These are phyloP conservation scores for Papilio elwesi DNA, from an alignment of 2,888 invertebrate genomes.

Conservation along the genomic window DNA sequence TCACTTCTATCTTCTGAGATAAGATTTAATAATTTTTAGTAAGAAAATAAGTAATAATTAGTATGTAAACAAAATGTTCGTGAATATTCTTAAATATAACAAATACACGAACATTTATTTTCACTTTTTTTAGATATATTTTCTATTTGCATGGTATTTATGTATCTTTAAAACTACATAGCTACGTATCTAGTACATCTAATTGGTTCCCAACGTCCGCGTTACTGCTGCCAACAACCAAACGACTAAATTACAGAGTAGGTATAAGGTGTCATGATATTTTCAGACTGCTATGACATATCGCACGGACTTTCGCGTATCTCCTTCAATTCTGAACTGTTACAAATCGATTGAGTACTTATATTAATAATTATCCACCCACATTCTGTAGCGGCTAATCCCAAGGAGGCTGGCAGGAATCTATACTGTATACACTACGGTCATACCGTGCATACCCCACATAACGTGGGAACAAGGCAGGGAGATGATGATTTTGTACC, in stretches of 20 bases:
- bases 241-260: slow-evolving; percentile 12
- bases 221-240: slow-evolving; percentile 9
- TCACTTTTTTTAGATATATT: neutral
- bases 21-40: too few relatives aligned
- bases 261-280: neutral
- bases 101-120: too few relatives aligned
- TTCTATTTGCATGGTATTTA: neutral
- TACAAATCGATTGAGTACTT: neutral
- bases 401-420: too few relatives aligned
- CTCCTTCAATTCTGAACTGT: neutral
- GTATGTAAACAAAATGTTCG: too few relatives aligned
- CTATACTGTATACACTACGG: too few relatives aligned
- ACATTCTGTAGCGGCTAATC: neutral
- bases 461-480: too few relatives aligned
- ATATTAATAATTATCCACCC: too few relatives aligned
- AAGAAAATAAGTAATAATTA: too few relatives aligned
- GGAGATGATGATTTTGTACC: too few relatives aligned
- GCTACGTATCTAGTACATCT: slow-evolving; percentile 7
- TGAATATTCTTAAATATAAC: too few relatives aligned
- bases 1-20: too few relatives aligned
- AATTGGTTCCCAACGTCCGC: slow-evolving; percentile 2
- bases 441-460: too few relatives aligned
- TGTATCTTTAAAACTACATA: neutral
- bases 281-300: slow-evolving; percentile 15
- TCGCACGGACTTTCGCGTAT: neutral